Evolutionary conservation across 2,888 invertebrate genomes (phyloP), one percentile per base, ranked within the genome.

Genomic region (Acleris holmiana): DNA sequence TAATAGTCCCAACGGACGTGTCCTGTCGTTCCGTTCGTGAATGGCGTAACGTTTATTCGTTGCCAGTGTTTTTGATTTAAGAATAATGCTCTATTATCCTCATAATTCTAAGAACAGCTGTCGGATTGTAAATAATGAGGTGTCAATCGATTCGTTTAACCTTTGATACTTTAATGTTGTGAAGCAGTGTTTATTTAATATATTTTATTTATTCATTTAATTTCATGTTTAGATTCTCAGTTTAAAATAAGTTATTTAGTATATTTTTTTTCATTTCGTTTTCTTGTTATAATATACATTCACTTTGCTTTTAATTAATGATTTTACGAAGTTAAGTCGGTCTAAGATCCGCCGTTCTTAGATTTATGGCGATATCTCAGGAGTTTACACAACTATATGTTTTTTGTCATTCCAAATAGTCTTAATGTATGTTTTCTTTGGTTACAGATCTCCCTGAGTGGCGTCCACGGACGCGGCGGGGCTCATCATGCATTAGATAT

Each of bases 401-500:
- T 44, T 0, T 44, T 7, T 15, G 44, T 44, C 17, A 17, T 44
- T 44, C 17, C n/a, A 50, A 23, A 35, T 25, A 13, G n/a, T 41
- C 13, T 54, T 17, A 35, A 29, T 51, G 25, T 7, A 54, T 53
- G 21, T 66, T 63, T 58, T 57, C 29, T 55, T 23, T 81, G 82
- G 76, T 83, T 80, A 61, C 82, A 84, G 84, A 74, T 71, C 68
- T 69, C 68, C 56, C 67, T 68, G 68, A 73, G 67, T 74, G 68
- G 70, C 70, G 70, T 71, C 67, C 68, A 73, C 69, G 77, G 75
- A 78, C 81, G 78, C 76, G 80, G 82, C 80, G 80, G 71, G 72
- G 79, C 74, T 81, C 75, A 90, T 76, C 82, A 91, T 91, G 91
- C 82, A 89, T 84, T 91, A 91, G 91, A 91, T 91, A 90, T 91